A percentile compares a stretch with the other conserved stretches of the same genome.
Conservation (phyloP, 2,797 vertebrate species). For the Menidia menidia region DNA sequence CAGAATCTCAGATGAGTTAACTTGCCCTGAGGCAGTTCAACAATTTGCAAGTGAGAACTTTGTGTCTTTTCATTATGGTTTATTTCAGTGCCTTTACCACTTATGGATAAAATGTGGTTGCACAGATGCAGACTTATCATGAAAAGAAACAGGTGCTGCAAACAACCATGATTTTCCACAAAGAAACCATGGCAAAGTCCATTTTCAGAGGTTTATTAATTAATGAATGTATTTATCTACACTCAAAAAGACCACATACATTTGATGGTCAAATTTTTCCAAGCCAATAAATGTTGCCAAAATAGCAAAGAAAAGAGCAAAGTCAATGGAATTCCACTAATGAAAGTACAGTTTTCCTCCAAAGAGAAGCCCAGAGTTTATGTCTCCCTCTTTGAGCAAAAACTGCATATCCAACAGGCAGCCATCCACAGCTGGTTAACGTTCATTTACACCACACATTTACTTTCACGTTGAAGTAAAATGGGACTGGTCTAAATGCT, state of each 20-base stretch:
- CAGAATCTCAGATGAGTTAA: conserved; percentile 32
- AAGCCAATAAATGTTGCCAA: conserved; percentile 40
- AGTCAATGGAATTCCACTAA: conserved; percentile 41
- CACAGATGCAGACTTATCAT: conserved; percentile 24
- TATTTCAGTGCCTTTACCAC: conserved; percentile 22
- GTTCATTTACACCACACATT: conserved; percentile 72
- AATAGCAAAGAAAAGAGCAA: conserved; percentile 47
- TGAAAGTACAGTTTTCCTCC: conserved; percentile 60
- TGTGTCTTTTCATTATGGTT: conserved; percentile 27
- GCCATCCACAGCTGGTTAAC: conserved; percentile 44
- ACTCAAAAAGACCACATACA: conserved; percentile 58
- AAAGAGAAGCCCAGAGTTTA: conserved; percentile 58
- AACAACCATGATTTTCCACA: conserved; percentile 51
- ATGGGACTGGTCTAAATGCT: conserved; percentile 54
- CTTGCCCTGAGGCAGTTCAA: conserved; percentile 29
- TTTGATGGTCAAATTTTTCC: conserved; percentile 37
- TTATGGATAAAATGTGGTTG: conserved; percentile 12
- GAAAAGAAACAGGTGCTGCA: conserved; percentile 18
- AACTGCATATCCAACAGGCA: conserved; percentile 53
- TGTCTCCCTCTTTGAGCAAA: conserved; percentile 63
- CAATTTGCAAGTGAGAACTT: conserved; percentile 11
- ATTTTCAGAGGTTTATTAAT: conserved; percentile 55
- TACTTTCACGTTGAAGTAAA: conserved; percentile 60
- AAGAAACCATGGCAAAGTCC: conserved; percentile 59
- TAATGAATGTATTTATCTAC: conserved; percentile 65